Evolutionary conservation across 2,888 invertebrate species (phyloP).

Genomic region (Sarcophaga carnaria): DNA sequence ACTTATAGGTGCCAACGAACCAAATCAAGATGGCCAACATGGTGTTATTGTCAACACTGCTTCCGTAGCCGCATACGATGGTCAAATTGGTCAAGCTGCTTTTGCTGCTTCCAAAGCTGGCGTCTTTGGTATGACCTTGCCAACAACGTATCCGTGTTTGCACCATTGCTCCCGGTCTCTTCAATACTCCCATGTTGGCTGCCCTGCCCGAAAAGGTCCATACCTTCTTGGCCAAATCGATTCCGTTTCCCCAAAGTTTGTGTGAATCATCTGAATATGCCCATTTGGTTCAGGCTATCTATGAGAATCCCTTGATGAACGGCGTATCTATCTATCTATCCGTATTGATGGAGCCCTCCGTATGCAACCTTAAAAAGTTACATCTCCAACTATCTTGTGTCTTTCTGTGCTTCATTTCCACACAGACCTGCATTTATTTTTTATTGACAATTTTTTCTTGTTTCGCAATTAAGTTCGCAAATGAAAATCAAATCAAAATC

Average conservation of each 20-base stretch:
- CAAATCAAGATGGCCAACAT: conserved; percentile 91
- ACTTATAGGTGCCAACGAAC: conserved; percentile 91
- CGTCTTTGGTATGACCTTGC: conserved; percentile 96
- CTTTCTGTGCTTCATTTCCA: neutral
- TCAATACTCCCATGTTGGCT: conserved; percentile 91
- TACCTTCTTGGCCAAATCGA: conserved; percentile 88
- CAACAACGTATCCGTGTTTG: conserved; percentile 91
- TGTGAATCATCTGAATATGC: conserved; percentile 95
- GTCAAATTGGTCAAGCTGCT: conserved; percentile 97
- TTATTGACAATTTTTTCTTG: conserved; percentile 15
- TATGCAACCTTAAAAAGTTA: conserved; percentile 84
- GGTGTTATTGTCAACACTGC: conserved; percentile 98
- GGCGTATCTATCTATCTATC: conserved; percentile 95
- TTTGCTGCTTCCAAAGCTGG: conserved; percentile 97
- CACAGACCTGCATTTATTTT: conserved; percentile 60
- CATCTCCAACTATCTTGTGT: neutral
- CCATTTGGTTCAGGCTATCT: conserved; percentile 90
- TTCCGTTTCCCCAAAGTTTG: conserved; percentile 92
- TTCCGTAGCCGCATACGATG: conserved; percentile 97
- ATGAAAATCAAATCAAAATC: conserved; percentile 13
- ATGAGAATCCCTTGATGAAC: conserved; percentile 95
- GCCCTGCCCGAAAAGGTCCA: conserved; percentile 92
- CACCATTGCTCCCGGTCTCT: conserved; percentile 92
- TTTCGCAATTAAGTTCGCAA: conserved; percentile 38
- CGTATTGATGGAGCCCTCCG: conserved; percentile 91